A percentile compares a stretch with the other conserved stretches of the same genome.
These are phyloP conservation scores for Gymnogyps californianus DNA, from an alignment of 2,113 vertebrate species.

Conservation along the genomic window DNA sequence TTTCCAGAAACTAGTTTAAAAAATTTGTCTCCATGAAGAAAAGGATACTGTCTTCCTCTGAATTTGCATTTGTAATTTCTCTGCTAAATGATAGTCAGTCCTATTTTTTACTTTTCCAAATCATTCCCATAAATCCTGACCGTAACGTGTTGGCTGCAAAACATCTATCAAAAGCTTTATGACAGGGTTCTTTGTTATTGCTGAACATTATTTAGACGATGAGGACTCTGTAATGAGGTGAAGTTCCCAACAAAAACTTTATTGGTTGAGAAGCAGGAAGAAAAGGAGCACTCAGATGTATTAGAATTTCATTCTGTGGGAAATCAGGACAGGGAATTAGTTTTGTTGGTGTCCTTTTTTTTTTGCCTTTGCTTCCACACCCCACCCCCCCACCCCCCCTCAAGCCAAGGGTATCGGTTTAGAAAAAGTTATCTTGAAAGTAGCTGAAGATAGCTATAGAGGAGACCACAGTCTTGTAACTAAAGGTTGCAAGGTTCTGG, in stretches of 20 bases:
- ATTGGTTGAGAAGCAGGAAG: neutral
- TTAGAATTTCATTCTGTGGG: neutral
- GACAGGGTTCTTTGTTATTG: conserved; percentile 31
- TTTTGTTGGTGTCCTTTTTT: neutral
- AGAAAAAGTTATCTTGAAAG: neutral
- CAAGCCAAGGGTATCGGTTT: neutral
- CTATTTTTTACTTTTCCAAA: conserved; percentile 9
- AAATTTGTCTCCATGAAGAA: conserved; percentile 59
- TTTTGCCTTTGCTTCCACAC: neutral
- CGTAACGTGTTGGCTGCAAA: conserved; percentile 37
- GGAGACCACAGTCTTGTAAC: neutral
- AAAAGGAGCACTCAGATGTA: neutral
- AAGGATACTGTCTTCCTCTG: conserved; percentile 51
- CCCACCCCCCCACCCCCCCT: too few relatives aligned
- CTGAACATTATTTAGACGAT: neutral
- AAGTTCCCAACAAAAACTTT: neutral
- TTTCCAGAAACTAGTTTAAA: conserved; percentile 69
- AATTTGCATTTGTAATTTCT: conserved; percentile 70
- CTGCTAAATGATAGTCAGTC: conserved; percentile 45
- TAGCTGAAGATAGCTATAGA: neutral
- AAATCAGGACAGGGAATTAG: neutral
- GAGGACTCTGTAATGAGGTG: neutral
- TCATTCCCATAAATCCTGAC: conserved; percentile 64
- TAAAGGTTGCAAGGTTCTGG: neutral
- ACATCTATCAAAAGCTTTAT: conserved; percentile 47